phyloP scores from a whole-genome alignment of 2,888 invertebrate genomes.

The Melitaea athalia region DNA sequence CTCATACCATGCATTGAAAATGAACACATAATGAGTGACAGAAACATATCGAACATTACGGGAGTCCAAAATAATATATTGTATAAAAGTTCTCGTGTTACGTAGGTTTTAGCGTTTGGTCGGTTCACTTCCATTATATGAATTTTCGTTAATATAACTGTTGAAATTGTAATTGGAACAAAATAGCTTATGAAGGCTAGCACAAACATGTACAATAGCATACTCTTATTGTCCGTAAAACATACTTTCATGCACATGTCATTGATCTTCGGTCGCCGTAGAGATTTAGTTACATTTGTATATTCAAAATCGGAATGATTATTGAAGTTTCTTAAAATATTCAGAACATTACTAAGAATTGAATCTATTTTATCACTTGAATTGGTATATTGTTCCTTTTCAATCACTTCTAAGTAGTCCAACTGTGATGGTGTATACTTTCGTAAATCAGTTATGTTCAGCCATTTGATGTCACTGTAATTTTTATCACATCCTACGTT shows the following conservation, averaged over 20 bases:
- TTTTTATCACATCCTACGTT: constrained; percentile 53
- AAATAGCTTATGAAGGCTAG: constrained; percentile 67
- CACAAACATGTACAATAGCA: constrained; percentile 67
- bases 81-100: constrained; percentile 68
- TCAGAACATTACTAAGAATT: constrained; percentile 61
- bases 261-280: constrained; percentile 52
- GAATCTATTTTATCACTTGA: constrained; percentile 49
- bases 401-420: constrained; percentile 58
- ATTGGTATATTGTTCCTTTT: constrained; percentile 48
- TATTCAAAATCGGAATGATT: constrained; percentile 50
- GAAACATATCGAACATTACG: constrained; percentile 71
- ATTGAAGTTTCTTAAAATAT: constrained; percentile 58
- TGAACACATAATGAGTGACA: constrained; percentile 68
- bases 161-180: constrained; percentile 72
- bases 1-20: constrained; percentile 63
- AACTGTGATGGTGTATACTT: constrained; percentile 51
- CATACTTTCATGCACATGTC: constrained; percentile 67
- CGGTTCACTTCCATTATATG: constrained; percentile 62
- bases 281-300: constrained; percentile 52
- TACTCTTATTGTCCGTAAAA: constrained; percentile 63
- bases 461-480: constrained; percentile 37
- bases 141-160: constrained; percentile 69
- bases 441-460: constrained; percentile 48
- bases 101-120: constrained; percentile 59
- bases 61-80: constrained; percentile 76